Conservation (phyloP, 2,113 vertebrate genomes). For the Corvus hawaiiensis region DNA sequence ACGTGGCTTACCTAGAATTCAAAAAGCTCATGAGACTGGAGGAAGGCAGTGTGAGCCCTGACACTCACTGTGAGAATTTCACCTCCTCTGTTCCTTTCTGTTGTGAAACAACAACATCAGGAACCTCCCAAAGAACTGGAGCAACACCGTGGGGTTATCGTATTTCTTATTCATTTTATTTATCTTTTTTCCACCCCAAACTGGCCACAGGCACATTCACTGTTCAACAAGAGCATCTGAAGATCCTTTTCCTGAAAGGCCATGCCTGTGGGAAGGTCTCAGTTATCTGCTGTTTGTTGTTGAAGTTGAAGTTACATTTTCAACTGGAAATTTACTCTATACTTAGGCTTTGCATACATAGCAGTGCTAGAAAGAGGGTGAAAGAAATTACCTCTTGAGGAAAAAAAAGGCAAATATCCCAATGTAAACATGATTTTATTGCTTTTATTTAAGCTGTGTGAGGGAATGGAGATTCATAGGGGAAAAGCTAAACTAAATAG, state of each 20-base stretch:
- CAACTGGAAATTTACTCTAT: background rate
- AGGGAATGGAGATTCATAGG: background rate
- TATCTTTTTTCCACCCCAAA: background rate
- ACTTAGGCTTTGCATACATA: background rate
- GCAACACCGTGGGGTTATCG: background rate
- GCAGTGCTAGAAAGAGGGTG: background rate
- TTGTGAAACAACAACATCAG: background rate
- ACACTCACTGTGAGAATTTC: background rate
- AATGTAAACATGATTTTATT: background rate
- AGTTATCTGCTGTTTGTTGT: background rate
- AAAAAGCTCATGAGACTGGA: background rate
- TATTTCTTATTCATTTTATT: background rate
- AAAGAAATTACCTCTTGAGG: background rate
- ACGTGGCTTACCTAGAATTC: rapidly evolving
- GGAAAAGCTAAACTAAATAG: background rate
- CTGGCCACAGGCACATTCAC: background rate
- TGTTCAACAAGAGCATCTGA: background rate
- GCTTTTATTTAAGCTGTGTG: background rate
- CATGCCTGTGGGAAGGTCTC: background rate
- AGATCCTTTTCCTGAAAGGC: background rate
- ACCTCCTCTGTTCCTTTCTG: background rate
- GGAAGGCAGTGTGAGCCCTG: background rate
- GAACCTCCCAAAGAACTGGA: background rate
- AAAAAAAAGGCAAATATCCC: background rate
- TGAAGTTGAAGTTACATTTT: background rate